phyloP scores from a whole-genome alignment of 2,888 invertebrate genomes.

The Scrobipalpa costella region DNA sequence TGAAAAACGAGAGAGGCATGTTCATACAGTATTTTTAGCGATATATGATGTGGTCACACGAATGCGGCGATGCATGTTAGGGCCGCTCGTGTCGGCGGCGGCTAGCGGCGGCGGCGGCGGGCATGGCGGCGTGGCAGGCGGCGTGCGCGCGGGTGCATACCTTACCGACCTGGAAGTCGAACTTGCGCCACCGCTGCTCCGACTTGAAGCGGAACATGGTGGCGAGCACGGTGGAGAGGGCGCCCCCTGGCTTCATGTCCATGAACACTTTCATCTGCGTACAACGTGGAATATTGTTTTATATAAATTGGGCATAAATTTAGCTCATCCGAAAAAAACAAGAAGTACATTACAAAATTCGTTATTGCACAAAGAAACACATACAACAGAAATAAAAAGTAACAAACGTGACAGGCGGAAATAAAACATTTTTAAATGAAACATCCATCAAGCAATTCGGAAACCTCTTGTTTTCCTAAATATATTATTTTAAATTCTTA shows the following conservation, averaged over 20 bases:
- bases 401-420: too few relatives aligned
- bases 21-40: background rate
- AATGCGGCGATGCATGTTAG: slow-evolving; percentile 53
- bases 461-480: too few relatives aligned
- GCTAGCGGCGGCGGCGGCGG: slow-evolving; percentile 42
- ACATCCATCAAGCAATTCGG: too few relatives aligned
- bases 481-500: too few relatives aligned
- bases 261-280: slow-evolving; percentile 95
- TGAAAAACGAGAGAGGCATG: background rate
- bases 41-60: slow-evolving; percentile 32
- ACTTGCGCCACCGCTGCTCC: slow-evolving; percentile 97
- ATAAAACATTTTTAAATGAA: too few relatives aligned
- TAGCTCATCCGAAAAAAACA: too few relatives aligned
- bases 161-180: slow-evolving; percentile 94
- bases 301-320: too few relatives aligned
- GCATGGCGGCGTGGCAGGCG: slow-evolving; percentile 62
- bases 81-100: slow-evolving; percentile 52
- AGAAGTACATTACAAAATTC: too few relatives aligned
- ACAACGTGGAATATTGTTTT: background rate
- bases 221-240: slow-evolving; percentile 95
- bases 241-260: slow-evolving; percentile 97
- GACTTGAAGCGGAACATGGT: slow-evolving; percentile 97
- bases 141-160: slow-evolving; percentile 79
- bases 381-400: too few relatives aligned
- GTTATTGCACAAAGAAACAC: too few relatives aligned